Evolutionary conservation across 2,113 vertebrate genomes (phyloP).

Genomic region (Crocuta crocuta): DNA sequence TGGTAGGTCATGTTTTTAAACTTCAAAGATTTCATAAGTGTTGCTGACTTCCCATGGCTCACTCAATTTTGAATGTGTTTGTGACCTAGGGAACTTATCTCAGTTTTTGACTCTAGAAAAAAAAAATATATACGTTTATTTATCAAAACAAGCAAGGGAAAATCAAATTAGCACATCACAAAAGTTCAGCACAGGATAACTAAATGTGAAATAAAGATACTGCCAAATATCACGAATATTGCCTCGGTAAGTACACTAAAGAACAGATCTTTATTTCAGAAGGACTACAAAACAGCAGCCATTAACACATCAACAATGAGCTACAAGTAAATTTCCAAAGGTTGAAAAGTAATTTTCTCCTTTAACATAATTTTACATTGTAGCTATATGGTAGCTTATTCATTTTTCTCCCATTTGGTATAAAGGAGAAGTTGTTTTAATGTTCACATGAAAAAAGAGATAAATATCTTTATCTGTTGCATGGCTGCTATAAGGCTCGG

Average conservation of each 20-base stretch:
- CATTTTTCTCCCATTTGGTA: not conserved
- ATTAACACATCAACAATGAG: not conserved
- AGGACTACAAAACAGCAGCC: not conserved
- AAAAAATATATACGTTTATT: constrained; percentile 26
- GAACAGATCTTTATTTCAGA: not conserved
- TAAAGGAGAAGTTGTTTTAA: constrained; percentile 7
- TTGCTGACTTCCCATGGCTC: not conserved
- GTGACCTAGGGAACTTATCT: constrained; percentile 23
- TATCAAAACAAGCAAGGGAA: constrained; percentile 58
- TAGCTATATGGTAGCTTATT: not conserved
- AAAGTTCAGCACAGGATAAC: constrained; percentile 7
- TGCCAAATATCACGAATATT: not conserved
- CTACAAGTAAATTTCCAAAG: constrained; percentile 18
- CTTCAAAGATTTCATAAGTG: constrained; percentile 35
- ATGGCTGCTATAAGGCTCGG: not conserved
- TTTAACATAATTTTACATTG: not conserved
- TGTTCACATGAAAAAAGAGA: not conserved
- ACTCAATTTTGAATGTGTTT: constrained; percentile 29
- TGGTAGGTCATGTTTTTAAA: constrained; percentile 10
- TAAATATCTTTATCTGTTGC: not conserved
- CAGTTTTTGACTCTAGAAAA: not conserved
- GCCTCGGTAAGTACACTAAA: not conserved
- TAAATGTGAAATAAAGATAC: constrained; percentile 15
- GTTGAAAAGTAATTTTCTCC: constrained; percentile 12
- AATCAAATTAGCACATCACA: constrained; percentile 57